These are phyloP conservation scores for Ochlodes sylvanus DNA, from an alignment of 2,888 invertebrate genomes.

Conservation along the genomic window DNA sequence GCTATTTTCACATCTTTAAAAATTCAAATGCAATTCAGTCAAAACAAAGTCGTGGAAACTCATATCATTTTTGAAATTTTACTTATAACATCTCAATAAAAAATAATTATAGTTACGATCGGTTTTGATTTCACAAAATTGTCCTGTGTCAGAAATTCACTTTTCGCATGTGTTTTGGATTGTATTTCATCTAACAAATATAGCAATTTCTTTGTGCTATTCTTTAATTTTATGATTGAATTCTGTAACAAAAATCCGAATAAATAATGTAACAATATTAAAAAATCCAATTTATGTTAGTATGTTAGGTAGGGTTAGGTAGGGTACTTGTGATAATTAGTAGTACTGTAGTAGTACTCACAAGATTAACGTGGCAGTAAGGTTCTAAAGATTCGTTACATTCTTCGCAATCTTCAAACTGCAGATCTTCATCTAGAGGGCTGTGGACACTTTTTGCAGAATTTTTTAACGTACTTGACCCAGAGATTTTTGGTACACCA, in stretches of 20 bases:
- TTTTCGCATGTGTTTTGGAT: slow-evolving; percentile 55
- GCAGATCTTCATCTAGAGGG: neutral
- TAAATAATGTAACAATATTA: too few relatives aligned
- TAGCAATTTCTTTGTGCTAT: slow-evolving; percentile 68
- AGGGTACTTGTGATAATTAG: too few relatives aligned
- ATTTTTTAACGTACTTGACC: slow-evolving; percentile 7
- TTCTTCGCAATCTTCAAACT: slow-evolving; percentile 27
- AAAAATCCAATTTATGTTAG: too few relatives aligned
- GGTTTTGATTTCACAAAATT: slow-evolving; percentile 43
- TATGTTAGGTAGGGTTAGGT: too few relatives aligned
- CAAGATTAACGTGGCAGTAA: slow-evolving; percentile 46
- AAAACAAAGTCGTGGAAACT: too few relatives aligned
- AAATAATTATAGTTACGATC: slow-evolving; percentile 30
- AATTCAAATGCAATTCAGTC: too few relatives aligned
- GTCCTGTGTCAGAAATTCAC: slow-evolving; percentile 24
- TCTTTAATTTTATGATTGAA: slow-evolving; percentile 58
- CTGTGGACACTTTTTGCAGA: slow-evolving; percentile 11
- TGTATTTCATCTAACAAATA: slow-evolving; percentile 66
- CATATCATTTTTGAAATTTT: too few relatives aligned
- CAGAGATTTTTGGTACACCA: slow-evolving; percentile 12
- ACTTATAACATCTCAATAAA: neutral
- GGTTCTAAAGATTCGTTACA: slow-evolving; percentile 45
- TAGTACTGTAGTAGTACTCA: too few relatives aligned
- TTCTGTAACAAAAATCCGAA: slow-evolving; percentile 54
- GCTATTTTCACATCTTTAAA: too few relatives aligned